Evolutionary conservation across 2,888 invertebrate genomes (phyloP).

Genomic region (Hesperia comma): DNA sequence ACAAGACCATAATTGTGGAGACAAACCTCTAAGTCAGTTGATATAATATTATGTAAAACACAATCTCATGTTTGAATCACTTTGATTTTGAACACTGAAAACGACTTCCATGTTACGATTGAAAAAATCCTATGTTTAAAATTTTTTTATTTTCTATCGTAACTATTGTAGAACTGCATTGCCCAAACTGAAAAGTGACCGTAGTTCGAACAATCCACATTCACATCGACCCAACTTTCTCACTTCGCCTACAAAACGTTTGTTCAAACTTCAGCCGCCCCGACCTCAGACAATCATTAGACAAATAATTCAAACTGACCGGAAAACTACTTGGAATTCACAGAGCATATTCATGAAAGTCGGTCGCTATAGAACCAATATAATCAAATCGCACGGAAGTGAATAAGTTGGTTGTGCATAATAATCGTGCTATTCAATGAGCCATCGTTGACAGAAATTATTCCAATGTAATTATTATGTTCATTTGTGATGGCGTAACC

Average conservation of each 20-base stretch:
- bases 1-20: no score
- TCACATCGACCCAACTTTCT: slow-evolving; percentile 3
- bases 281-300: slow-evolving; percentile 24
- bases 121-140: no score
- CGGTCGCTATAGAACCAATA: slow-evolving; percentile 25
- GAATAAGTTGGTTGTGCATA: slow-evolving; percentile 20
- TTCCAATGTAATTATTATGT: neutral
- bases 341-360: slow-evolving; percentile 32
- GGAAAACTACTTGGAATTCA: slow-evolving; percentile 35
- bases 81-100: no score
- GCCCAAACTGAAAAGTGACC: neutral
- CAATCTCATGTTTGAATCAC: no score
- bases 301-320: slow-evolving; percentile 36
- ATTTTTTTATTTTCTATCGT: no score
- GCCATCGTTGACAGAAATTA: neutral
- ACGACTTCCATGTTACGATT: no score
- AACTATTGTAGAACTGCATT: no score
- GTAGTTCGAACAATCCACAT: neutral
- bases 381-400: slow-evolving; percentile 30
- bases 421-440: neutral
- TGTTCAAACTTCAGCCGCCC: slow-evolving; percentile 19
- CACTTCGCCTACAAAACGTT: slow-evolving; percentile 20
- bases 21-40: no score
- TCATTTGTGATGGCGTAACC: no score
- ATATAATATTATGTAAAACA: no score